Base-by-base conservation (phyloP, 2,113 vertebrate species). In the Stegastes partitus region DNA sequence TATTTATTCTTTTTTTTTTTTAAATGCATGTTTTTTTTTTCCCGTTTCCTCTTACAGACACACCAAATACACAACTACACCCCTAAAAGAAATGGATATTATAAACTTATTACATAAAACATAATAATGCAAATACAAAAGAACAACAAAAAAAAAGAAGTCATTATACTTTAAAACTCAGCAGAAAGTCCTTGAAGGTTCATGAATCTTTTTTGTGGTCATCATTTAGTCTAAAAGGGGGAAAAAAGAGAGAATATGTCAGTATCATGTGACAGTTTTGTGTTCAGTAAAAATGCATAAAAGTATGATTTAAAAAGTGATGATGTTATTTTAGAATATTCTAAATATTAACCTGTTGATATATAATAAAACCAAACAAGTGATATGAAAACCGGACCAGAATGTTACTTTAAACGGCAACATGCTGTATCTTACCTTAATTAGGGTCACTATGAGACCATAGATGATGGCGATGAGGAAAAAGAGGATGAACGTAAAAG, bases 391-490 rank as follows among this genome's bases (percentile, higher is more conserved):
- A 53, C 31, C 7, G 8, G 44, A 18, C 5, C 11, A 25, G 4
- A 51, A 3, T 11, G 10, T 57, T 55, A 61, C 11, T 21, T 55
- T 58, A 11, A 42, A 44, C 11, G 39, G 0, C 2, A 18, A 31
- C 21, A 44, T 3, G 18, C 14, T 25, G 12, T 55, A 8, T 62
- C 82, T 90, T 39, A 94, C 91, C 92, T 94, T 94, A n/a, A 93
- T 37, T 4, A 94, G 15, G 5, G 87, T 94, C 28, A 79, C 80
- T 3, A 68, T 31, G 63, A 87, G 79, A 23, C 90, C 74, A 65
- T 91, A 94, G 55, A 92, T 16, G 5, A 86, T 6, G 39, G 93
- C 74, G 31, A 91, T 50, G 39, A 94, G 54, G 54, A 94, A 94
- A 31, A 89, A 84, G 12, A 74, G 0, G 25, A 94, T 74, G 69